phyloP scores from a whole-genome alignment of 2,888 invertebrate genomes.

The Leptopterna dolabrata region DNA sequence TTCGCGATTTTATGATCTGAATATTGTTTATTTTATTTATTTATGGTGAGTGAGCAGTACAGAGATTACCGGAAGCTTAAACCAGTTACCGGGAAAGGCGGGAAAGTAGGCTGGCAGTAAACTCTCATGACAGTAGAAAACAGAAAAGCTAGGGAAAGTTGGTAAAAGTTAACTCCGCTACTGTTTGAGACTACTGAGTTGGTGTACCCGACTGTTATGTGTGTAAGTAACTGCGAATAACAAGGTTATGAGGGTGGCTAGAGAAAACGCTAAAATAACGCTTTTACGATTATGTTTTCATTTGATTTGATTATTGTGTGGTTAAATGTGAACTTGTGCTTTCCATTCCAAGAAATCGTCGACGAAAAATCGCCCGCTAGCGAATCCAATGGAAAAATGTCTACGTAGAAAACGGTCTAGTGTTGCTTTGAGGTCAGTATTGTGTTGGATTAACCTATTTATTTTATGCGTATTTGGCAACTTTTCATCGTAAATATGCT shows the following conservation, averaged over 20 bases:
- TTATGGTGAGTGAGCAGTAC: too few species aligned
- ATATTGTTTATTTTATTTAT: too few species aligned
- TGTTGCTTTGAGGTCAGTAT: conserved; percentile 59
- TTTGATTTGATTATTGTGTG: conserved; percentile 26
- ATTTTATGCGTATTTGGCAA: conserved; percentile 56
- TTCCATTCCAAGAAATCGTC: not conserved
- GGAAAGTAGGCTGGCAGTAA: not conserved
- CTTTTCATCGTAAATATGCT: conserved; percentile 4
- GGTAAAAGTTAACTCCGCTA: not conserved
- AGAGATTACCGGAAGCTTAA: too few species aligned
- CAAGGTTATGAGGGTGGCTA: conserved; percentile 58
- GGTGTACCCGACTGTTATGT: conserved; percentile 4
- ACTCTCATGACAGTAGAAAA: not conserved
- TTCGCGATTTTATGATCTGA: too few species aligned
- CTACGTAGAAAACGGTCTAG: conserved; percentile 45
- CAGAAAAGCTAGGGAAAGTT: not conserved
- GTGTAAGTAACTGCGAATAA: conserved; percentile 52
- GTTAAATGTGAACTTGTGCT: not conserved
- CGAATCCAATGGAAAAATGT: not conserved
- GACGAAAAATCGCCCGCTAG: not conserved
- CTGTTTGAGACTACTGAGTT: not conserved
- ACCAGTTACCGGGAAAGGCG: too few species aligned
- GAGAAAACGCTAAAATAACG: conserved; percentile 55
- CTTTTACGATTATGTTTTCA: conserved; percentile 46
- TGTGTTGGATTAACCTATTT: conserved; percentile 60